phyloP scores from a whole-genome alignment of 2,113 vertebrate species.

The Xiphophorus hellerii region DNA sequence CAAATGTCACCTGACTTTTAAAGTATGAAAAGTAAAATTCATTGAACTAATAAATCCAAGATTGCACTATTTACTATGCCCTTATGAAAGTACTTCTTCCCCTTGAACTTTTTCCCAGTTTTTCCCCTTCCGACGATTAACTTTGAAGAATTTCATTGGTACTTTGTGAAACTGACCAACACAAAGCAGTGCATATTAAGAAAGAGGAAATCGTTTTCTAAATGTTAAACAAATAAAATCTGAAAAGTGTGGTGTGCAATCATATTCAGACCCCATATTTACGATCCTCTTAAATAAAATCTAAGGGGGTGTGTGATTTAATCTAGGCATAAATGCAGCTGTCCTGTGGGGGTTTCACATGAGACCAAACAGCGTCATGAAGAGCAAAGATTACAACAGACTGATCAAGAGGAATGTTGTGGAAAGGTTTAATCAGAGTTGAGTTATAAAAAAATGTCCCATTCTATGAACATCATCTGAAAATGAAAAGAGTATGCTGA shows the following conservation, averaged over 20 bases:
- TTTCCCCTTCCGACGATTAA: not conserved
- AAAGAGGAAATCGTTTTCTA: not conserved
- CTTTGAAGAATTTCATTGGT: not conserved
- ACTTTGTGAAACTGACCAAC: not conserved
- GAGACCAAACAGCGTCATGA: no score
- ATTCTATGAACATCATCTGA: no score
- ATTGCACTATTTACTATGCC: no score
- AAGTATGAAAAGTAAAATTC: not conserved
- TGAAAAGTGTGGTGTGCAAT: not conserved
- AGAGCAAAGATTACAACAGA: no score
- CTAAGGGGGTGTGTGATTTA: not conserved
- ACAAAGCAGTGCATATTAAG: not conserved
- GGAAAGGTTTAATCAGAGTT: no score
- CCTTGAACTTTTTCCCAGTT: not conserved
- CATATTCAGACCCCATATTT: not conserved
- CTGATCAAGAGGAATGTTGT: no score
- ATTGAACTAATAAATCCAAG: no score
- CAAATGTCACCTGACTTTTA: not conserved
- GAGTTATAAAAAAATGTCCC: no score
- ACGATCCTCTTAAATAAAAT: not conserved
- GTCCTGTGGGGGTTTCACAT: no score
- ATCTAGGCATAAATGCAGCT: no score
- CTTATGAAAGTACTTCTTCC: not conserved
- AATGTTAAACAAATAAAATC: not conserved
- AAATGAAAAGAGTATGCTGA: no score